These are phyloP conservation scores for Dione juno DNA, from an alignment of 2,888 invertebrate species.

Conservation along the genomic window DNA sequence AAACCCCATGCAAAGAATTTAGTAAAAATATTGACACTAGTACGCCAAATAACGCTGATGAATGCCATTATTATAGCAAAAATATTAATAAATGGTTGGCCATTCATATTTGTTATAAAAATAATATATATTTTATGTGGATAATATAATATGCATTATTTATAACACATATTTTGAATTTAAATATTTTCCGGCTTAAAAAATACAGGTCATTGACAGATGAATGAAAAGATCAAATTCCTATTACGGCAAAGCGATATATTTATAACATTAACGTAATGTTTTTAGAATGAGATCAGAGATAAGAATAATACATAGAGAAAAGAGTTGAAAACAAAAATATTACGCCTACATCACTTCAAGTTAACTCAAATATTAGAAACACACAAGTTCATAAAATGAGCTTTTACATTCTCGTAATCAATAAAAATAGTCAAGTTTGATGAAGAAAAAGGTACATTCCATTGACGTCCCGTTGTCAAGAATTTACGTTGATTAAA, in stretches of 20 bases:
- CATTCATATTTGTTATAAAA: neutral
- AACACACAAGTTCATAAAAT: too few relatives aligned
- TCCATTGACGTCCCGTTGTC: conserved; percentile 10
- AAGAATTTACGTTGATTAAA: conserved; percentile 4
- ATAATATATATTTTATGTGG: neutral
- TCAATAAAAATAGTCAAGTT: too few relatives aligned
- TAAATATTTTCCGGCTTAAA: neutral
- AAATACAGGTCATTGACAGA: neutral
- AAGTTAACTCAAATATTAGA: too few relatives aligned
- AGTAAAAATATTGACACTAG: conserved; percentile 34
- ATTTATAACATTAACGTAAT: neutral
- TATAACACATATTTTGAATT: neutral
- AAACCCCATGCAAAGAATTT: conserved; percentile 36
- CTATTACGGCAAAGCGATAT: neutral
- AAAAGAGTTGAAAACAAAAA: neutral
- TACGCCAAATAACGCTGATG: conserved; percentile 15
- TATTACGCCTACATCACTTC: neutral
- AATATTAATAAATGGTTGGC: neutral
- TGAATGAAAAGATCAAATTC: conserved; percentile 1
- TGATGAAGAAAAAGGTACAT: neutral
- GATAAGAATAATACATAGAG: neutral
- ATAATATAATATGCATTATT: neutral
- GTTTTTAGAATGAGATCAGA: neutral
- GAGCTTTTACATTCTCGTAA: too few relatives aligned
- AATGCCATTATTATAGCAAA: neutral